phyloP scores from a whole-genome alignment of 2,113 vertebrate genomes.

The Oophaga pumilio region DNA sequence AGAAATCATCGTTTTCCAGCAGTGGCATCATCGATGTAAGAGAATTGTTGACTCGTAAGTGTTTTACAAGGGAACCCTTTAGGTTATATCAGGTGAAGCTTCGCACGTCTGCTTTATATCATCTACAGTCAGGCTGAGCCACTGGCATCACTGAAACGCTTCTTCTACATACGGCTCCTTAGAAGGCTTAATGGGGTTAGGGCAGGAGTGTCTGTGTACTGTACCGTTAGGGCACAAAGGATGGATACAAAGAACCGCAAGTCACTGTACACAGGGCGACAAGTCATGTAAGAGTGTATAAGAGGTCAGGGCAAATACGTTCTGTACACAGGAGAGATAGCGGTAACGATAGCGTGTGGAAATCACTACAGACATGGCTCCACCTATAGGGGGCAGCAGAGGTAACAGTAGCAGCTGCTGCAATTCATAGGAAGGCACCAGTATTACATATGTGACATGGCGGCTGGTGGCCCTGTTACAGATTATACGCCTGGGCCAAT shows the following conservation, averaged over 20 bases:
- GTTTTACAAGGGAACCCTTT: slow-evolving; percentile 7
- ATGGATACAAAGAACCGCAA: not conserved
- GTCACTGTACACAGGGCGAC: not conserved
- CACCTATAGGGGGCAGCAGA: too few species aligned
- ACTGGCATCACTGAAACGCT: not conserved
- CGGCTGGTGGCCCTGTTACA: too few species aligned
- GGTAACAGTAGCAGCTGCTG: too few species aligned
- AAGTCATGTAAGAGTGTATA: not conserved
- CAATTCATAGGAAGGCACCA: too few species aligned
- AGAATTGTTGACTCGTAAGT: not conserved
- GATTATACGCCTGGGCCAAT: too few species aligned
- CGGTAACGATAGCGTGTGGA: not conserved
- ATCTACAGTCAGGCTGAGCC: not conserved
- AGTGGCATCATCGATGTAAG: slow-evolving; percentile 44
- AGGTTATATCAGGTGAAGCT: slow-evolving; percentile 48
- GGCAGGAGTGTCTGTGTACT: slow-evolving; percentile 31
- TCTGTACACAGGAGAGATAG: not conserved
- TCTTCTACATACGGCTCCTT: not conserved
- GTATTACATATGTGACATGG: too few species aligned
- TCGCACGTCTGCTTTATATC: not conserved
- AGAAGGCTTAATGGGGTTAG: not conserved
- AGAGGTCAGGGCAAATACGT: slow-evolving; percentile 8
- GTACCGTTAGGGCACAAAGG: not conserved
- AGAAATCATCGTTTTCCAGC: not conserved
- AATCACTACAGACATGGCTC: too few species aligned